Evolutionary conservation across 2,888 invertebrate species (phyloP).

Genomic region (Cyrtodaria siliqua): DNA sequence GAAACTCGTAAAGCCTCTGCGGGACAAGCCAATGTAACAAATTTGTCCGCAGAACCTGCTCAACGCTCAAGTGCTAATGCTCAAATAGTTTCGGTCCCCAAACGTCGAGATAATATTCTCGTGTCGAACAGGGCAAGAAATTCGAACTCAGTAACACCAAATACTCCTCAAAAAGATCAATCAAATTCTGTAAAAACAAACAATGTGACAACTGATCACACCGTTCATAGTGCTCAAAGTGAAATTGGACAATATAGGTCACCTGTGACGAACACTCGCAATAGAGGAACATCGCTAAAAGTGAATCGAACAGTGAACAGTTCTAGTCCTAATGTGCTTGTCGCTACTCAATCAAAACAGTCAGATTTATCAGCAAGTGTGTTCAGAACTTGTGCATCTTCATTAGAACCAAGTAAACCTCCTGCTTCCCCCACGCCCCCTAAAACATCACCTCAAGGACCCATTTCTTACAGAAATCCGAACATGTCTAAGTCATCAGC

Average conservation of each 20-base stretch:
- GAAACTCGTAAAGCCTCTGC: neutral
- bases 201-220: constrained; percentile 22
- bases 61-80: constrained; percentile 42
- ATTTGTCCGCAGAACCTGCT: constrained; percentile 12
- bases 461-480: constrained; percentile 49
- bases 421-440: constrained; percentile 20
- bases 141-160: constrained; percentile 5
- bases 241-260: constrained; percentile 26
- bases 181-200: constrained; percentile 3
- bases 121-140: constrained; percentile 39
- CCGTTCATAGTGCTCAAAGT: constrained; percentile 50
- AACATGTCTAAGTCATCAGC: constrained; percentile 8
- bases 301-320: constrained; percentile 15
- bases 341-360: no score
- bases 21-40: constrained; percentile 4
- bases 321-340: neutral
- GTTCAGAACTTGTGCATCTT: constrained; percentile 56
- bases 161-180: no score
- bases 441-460: constrained; percentile 33
- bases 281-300: neutral
- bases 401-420: constrained; percentile 42
- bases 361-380: constrained; percentile 23
- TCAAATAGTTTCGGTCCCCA: constrained; percentile 32
- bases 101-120: constrained; percentile 38
- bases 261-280: neutral